A percentile compares a stretch with the other conserved stretches of the same genome.
Evolutionary conservation across 2,797 vertebrate genomes (phyloP).

Genomic region (Crenichthys baileyi): DNA sequence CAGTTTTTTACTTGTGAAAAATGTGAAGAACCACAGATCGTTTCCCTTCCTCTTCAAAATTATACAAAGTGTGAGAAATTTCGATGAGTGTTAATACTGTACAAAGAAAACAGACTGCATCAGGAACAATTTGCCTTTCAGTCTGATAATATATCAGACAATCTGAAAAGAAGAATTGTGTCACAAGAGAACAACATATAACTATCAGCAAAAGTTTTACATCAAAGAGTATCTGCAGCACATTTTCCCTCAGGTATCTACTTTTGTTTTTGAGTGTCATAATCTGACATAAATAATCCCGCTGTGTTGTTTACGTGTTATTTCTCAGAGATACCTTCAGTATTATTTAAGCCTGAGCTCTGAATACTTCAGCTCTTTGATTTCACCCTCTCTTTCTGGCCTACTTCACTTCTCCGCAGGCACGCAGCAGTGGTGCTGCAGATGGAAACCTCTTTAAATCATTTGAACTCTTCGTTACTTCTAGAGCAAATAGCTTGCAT

Average conservation of each 20-base stretch:
- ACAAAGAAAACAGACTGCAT: background rate
- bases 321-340: background rate
- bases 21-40: background rate
- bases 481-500: constrained; percentile 30
- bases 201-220: background rate
- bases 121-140: background rate
- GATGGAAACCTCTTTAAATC: constrained; percentile 45
- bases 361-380: constrained; percentile 32
- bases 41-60: too few relatives aligned
- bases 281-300: constrained; percentile 35
- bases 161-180: background rate
- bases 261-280: constrained; percentile 6
- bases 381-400: constrained; percentile 13
- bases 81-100: background rate
- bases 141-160: background rate
- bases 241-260: background rate
- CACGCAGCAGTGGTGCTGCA: constrained; percentile 1
- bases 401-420: constrained; percentile 21
- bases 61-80: background rate
- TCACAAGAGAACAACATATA: background rate
- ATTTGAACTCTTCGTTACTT: constrained; percentile 38
- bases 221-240: constrained; percentile 2
- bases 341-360: constrained; percentile 22
- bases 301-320: constrained; percentile 19
- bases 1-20: background rate